phyloP scores from a whole-genome alignment of 23 tunicate genomes.

The Trididemnum miniatum region DNA sequence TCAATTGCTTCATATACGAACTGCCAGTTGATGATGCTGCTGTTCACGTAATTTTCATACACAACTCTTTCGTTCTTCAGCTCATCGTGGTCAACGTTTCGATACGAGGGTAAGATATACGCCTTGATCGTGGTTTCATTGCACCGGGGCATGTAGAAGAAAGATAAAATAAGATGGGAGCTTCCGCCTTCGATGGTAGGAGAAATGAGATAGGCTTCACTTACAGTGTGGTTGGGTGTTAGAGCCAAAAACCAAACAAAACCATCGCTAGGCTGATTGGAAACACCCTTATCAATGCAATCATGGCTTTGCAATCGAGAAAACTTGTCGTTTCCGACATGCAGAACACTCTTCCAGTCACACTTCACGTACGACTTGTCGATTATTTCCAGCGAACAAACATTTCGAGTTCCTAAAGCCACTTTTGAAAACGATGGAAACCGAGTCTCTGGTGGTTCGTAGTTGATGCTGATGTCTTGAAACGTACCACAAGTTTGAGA shows the following conservation, averaged over 20 bases:
- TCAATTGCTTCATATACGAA: conserved; percentile 8
- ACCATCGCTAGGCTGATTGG: conserved; percentile 5
- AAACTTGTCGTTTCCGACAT: conserved; percentile 12
- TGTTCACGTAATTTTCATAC: neutral
- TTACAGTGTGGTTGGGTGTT: neutral
- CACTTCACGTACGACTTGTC: conserved; percentile 12
- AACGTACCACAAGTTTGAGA: conserved; percentile 18
- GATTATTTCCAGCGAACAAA: conserved; percentile 36
- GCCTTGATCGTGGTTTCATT: conserved; percentile 10
- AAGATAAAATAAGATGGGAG: conserved; percentile 24
- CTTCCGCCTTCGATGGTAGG: conserved; percentile 47
- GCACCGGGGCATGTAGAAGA: conserved; percentile 40
- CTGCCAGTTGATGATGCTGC: conserved; percentile 4
- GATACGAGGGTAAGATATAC: conserved; percentile 9
- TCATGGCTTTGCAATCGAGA: conserved; percentile 6
- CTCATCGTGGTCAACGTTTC: neutral
- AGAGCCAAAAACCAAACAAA: conserved; percentile 43
- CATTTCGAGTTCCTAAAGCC: neutral
- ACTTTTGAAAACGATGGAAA: conserved; percentile 7
- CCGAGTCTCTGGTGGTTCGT: neutral
- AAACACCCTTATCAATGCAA: conserved; percentile 33
- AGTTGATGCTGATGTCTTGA: neutral
- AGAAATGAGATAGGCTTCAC: conserved; percentile 29
- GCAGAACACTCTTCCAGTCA: conserved; percentile 38
- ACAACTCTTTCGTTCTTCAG: neutral